These are phyloP conservation scores for Lepidonotus clava DNA, from an alignment of 2,888 invertebrate genomes.

Conservation along the genomic window DNA sequence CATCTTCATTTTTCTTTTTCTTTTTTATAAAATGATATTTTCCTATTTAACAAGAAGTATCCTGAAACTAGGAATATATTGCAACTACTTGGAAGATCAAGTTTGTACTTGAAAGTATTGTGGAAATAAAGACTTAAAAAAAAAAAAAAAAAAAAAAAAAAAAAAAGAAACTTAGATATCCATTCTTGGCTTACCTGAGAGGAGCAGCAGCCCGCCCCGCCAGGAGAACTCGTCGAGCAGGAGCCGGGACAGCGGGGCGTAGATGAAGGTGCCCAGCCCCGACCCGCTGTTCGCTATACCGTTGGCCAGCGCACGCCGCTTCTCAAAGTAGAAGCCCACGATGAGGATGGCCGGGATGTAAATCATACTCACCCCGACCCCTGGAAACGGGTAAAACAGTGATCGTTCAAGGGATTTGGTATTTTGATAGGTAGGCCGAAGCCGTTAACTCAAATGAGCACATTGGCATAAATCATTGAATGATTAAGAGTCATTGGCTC, in stretches of 20 bases:
- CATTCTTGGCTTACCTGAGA: too few species aligned
- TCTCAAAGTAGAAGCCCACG: slow-evolving; percentile 98
- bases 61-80: too few species aligned
- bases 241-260: slow-evolving; percentile 85
- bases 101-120: too few species aligned
- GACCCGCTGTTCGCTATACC: slow-evolving; percentile 97
- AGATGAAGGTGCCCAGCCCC: slow-evolving; percentile 93
- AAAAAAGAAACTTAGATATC: too few species aligned
- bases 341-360: slow-evolving; percentile 97
- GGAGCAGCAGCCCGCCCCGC: slow-evolving; percentile 62
- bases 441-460: not conserved
- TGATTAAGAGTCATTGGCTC: not conserved
- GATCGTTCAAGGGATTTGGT: not conserved
- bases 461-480: not conserved
- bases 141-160: too few species aligned
- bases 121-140: too few species aligned
- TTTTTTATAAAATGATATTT: too few species aligned
- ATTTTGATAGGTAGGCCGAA: not conserved
- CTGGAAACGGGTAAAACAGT: slow-evolving; percentile 79
- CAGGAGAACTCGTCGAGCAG: slow-evolving; percentile 59
- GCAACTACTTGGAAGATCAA: too few species aligned
- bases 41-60: too few species aligned
- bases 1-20: too few species aligned
- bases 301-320: slow-evolving; percentile 95
- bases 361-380: slow-evolving; percentile 95